Conservation (phyloP, 2,797 vertebrate genomes). For the Sebastes paucispinis region DNA sequence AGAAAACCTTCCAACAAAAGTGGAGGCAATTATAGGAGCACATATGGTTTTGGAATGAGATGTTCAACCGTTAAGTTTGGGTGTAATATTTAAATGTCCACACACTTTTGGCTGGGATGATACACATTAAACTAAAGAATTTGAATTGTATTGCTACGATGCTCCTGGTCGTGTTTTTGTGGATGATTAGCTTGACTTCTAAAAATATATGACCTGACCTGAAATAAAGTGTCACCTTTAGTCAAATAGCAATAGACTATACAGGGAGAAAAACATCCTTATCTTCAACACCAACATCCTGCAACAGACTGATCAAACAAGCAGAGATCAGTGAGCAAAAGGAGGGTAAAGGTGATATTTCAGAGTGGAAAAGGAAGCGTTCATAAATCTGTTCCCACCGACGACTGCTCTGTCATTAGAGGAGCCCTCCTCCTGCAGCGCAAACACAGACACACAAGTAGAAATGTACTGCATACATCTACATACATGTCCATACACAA, state of each 20-base stretch:
- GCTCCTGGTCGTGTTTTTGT: not conserved
- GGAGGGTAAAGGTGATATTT: not conserved
- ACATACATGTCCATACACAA: not conserved
- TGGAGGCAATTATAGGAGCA: too few relatives aligned
- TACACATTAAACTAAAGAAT: not conserved
- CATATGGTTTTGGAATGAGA: too few relatives aligned
- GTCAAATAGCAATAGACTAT: not conserved
- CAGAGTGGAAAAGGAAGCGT: not conserved
- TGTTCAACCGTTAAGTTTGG: not conserved
- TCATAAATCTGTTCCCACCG: slow-evolving; percentile 31
- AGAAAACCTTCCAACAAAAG: not conserved
- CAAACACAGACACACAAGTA: not conserved
- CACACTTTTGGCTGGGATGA: not conserved
- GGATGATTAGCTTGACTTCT: not conserved
- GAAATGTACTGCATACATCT: not conserved
- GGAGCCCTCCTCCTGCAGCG: not conserved
- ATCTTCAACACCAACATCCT: not conserved
- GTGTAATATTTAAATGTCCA: not conserved
- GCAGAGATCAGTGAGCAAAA: not conserved
- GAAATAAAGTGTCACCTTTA: not conserved
- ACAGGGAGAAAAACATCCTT: not conserved
- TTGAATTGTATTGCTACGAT: not conserved
- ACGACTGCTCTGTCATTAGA: slow-evolving; percentile 9
- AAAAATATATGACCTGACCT: not conserved
- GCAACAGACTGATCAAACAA: slow-evolving; percentile 13